Base-by-base conservation (phyloP, 2,888 invertebrate species). In the Erebia epiphron region DNA sequence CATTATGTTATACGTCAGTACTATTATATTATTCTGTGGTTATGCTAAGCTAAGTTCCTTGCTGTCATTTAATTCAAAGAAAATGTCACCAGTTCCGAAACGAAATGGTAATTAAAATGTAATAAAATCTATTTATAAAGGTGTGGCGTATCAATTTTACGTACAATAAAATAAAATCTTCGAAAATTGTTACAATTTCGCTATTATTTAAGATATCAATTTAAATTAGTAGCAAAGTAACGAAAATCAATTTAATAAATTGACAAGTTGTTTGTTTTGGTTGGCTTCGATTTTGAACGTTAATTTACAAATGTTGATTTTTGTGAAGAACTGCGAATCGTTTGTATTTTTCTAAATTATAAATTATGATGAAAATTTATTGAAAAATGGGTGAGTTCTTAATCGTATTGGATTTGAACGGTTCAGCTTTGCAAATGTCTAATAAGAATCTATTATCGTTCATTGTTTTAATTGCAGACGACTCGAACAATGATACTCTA, bases 401-500 rank as follows among this genome's bases (percentile, higher is more conserved):
- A 50, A 14, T 46, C 60, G 11, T 43, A 61, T 49, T n/a, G 65
- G 52, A 52, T 68, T 52, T 60, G 18, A 46, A 26, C 62, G 46
- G 26, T 41, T 56, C 1, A 11, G 11, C 11, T 16, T 13, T 16
- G 9, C 9, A 8, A 46, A 14, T 35, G 14, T 26, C 8, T 58
- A 46, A 8, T 46, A 43, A 46, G 5, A 61, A 35, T 26, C 62
- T 64, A 16, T 70, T 43, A 21, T 43, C 46, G 50, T 54, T 63
- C 74, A 3, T 71, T 64, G 74, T 78, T 21, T 75, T 75, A 58
- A 43, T 77, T 77, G 46, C 73, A 77, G 77, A 74, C 61, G 68
- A 71, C 58, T 73, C 76, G 61, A 88, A 84, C 78, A 86, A 83
- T 76, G 95, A 95, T 81, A 94, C 94, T 67, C 91, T 98, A 82